phyloP scores from a whole-genome alignment of 1,140 invertebrate species.

The Octopus sinensis region DNA sequence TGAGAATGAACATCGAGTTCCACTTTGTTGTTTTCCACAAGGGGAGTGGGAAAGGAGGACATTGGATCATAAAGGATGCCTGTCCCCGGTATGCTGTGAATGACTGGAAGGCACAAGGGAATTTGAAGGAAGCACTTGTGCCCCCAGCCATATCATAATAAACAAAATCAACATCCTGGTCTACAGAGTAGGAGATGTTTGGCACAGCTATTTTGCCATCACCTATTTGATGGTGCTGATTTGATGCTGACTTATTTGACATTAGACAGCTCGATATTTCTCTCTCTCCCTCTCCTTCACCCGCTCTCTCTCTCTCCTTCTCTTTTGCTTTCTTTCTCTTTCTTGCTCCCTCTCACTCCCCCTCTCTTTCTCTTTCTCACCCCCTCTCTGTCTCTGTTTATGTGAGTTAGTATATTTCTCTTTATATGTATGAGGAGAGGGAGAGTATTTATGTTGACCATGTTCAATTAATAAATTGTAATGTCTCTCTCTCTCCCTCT shows the following conservation, averaged over 20 bases:
- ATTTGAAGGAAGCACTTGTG: background rate
- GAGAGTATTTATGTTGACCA: no score
- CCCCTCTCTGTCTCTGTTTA: conserved; percentile 10
- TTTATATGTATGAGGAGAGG: no score
- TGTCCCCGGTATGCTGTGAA: no score
- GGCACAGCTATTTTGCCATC: background rate
- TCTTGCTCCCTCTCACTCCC: background rate
- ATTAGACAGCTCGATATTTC: background rate
- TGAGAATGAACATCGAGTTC: no score
- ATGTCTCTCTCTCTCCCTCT: no score
- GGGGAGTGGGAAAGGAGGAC: no score
- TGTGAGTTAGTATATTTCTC: conserved; percentile 13
- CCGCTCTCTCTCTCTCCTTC: conserved; percentile 10
- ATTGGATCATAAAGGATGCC: no score
- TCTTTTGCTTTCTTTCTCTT: conserved; percentile 25
- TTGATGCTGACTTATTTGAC: background rate
- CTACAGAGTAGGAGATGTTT: background rate
- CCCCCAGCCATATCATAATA: background rate
- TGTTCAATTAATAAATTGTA: no score
- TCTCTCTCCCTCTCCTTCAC: background rate
- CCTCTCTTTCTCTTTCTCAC: conserved; percentile 1
- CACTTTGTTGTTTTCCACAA: no score
- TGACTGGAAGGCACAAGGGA: background rate
- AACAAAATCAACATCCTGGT: background rate
- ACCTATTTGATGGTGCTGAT: background rate